Evolutionary conservation across 2,888 invertebrate genomes (phyloP).

Genomic region (Cephonodes hylas): DNA sequence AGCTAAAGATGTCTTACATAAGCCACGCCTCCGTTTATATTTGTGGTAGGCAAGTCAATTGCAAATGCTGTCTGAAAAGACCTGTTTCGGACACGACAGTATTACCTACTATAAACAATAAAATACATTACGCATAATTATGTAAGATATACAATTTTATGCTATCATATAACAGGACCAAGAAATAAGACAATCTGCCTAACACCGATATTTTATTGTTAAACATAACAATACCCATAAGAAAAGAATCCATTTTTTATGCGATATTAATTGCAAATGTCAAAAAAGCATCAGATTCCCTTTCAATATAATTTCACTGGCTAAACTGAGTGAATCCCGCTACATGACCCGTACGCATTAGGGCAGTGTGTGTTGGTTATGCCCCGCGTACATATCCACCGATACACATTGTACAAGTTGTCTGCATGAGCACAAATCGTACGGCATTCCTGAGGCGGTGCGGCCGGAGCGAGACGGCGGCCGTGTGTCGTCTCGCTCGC

Average conservation of each 20-base stretch:
- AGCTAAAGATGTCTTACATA: background rate
- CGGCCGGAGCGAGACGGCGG: constrained; percentile 52
- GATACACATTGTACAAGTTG: constrained; percentile 49
- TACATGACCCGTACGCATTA: constrained; percentile 80
- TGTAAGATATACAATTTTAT: background rate
- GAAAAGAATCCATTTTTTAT: background rate
- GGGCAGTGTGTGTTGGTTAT: constrained; percentile 79
- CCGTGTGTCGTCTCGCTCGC: constrained; percentile 58
- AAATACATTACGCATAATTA: background rate
- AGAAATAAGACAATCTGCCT: background rate
- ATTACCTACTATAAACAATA: background rate
- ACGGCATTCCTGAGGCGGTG: constrained; percentile 77
- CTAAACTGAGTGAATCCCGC: constrained; percentile 79
- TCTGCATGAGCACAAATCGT: constrained; percentile 76
- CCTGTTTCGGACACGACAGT: background rate
- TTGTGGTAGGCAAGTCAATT: constrained; percentile 6
- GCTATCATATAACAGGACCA: background rate
- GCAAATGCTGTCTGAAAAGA: background rate
- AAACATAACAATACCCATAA: background rate
- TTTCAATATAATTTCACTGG: constrained; percentile 81
- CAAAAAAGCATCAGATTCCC: constrained; percentile 78
- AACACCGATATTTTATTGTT: background rate
- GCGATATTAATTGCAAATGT: constrained; percentile 41
- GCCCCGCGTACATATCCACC: constrained; percentile 61
- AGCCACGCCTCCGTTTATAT: background rate